Percentiles rank a stretch among this genome's conserved stretches.
Evolutionary conservation across 1,140 invertebrate genomes (phyloP).

Genomic region (Agrilus planipennis): DNA sequence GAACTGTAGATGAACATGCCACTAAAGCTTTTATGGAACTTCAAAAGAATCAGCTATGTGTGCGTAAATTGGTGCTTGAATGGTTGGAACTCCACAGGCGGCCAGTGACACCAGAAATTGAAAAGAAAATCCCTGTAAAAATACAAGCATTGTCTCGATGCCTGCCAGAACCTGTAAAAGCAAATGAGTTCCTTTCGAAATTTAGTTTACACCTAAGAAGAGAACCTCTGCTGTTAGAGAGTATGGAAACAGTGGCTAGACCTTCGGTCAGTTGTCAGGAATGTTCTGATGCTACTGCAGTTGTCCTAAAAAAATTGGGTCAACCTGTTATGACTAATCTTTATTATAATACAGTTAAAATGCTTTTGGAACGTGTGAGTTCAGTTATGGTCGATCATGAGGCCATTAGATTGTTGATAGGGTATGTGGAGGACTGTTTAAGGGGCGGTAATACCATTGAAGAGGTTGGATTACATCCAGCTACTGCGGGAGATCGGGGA

Average conservation of each 20-base stretch:
- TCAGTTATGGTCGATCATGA: slow-evolving; percentile 91
- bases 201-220: slow-evolving; percentile 73
- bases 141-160: slow-evolving; percentile 38
- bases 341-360: slow-evolving; percentile 89
- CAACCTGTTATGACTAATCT: slow-evolving; percentile 88
- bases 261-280: slow-evolving; percentile 83
- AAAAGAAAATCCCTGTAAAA: slow-evolving; percentile 48
- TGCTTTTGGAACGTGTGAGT: slow-evolving; percentile 83
- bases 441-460: slow-evolving; percentile 54
- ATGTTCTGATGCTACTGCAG: slow-evolving; percentile 70
- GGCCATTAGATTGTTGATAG: slow-evolving; percentile 61
- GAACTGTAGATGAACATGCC: slow-evolving; percentile 89
- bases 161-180: slow-evolving; percentile 87
- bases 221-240: slow-evolving; percentile 63
- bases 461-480: slow-evolving; percentile 63
- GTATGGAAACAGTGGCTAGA: slow-evolving; percentile 76
- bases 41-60: slow-evolving; percentile 81
- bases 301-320: slow-evolving; percentile 86
- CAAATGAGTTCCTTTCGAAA: slow-evolving; percentile 81
- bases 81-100: slow-evolving; percentile 72
- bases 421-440: slow-evolving; percentile 58
- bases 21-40: slow-evolving; percentile 92
- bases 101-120: slow-evolving; percentile 45
- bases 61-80: slow-evolving; percentile 71
- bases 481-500: slow-evolving; percentile 71